phyloP scores from a whole-genome alignment of 2,888 invertebrate genomes.

The Sarcophaga rosellei region DNA sequence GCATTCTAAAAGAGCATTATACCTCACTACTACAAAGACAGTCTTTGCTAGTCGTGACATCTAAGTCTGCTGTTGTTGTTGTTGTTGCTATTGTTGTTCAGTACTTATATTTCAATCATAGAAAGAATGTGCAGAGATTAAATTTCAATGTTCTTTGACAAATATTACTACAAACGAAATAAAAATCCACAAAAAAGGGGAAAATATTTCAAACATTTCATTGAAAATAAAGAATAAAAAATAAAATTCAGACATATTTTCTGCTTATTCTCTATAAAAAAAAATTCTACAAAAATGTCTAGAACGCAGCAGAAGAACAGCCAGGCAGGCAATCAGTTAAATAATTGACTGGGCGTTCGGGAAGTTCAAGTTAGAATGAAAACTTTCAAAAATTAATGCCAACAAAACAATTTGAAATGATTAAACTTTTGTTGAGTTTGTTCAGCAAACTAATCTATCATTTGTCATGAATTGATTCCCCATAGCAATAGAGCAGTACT shows the following conservation, averaged over 20 bases:
- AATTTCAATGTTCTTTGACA: constrained; percentile 18
- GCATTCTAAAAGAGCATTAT: constrained; percentile 32
- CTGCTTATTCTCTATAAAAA: neutral
- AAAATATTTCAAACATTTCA: neutral
- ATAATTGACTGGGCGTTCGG: too few relatives aligned
- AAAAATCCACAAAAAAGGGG: neutral
- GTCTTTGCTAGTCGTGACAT: too few relatives aligned
- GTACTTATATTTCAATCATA: neutral
- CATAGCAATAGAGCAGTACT: neutral
- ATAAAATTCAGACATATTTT: neutral
- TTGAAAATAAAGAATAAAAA: neutral
- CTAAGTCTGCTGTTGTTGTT: too few relatives aligned
- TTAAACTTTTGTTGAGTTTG: constrained; percentile 28
- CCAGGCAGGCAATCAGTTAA: neutral
- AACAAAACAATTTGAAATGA: constrained; percentile 10
- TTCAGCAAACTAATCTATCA: constrained; percentile 30
- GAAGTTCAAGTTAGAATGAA: too few relatives aligned
- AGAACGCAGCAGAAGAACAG: neutral
- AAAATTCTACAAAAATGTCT: neutral
- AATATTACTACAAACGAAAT: constrained; percentile 3
- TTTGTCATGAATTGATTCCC: constrained; percentile 10
- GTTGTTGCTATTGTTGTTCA: neutral
- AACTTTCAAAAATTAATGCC: neutral
- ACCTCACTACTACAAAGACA: too few relatives aligned
- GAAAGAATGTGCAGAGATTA: constrained; percentile 7